Base-by-base conservation (phyloP, 1,140 invertebrate genomes). In the Catajapyx aquilonaris region DNA sequence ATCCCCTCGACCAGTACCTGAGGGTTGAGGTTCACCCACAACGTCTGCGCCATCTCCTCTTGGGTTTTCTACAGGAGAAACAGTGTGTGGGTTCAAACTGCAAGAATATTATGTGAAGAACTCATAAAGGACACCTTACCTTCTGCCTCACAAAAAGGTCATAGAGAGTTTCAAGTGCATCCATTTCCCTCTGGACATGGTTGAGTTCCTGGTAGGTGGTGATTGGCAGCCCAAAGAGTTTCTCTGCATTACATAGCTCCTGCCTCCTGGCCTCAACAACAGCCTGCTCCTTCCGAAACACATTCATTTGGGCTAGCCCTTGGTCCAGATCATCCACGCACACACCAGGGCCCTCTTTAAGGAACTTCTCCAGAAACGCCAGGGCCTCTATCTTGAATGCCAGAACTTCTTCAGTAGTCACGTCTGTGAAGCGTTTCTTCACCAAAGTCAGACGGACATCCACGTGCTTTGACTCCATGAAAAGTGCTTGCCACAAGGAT, bases 21-120 rank as follows among this genome's bases (percentile, higher is more conserved):
- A 1, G 86, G 73, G 56, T 88, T 78, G 9, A 91, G 61, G 54
- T 91, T 73, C 2, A 65, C 68, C 86, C 87, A 91, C 4, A 88
- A 54, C 1, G 77, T 86, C 51, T 79, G 75, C 4, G 80, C 69
- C 86, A 85, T 91, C 2, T 62, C 46, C 34, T 85, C 71, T 19
- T 79, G 64, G 0, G 73, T 73, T 37, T 48, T 48, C 57, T 65
- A 44, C 17, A 41, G 19, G 31, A 39, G 37, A 39, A 41, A 31
- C 36, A 31, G 37, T 42, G 17, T 39, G 22, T 11, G 19, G 39
- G n/a, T 18, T 13, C 32, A 21, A 25, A 21, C 13, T 23, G 9
- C 4, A 30, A 13, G 17, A n/a, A 17, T 9, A 9, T 7, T 9
- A 13, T 28, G 23, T 13, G 13, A 28, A 28, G 13, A 9, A 13